These are phyloP conservation scores for Meandrina meandrites DNA, from an alignment of 92 coral and sea anemone species.

Conservation along the genomic window DNA sequence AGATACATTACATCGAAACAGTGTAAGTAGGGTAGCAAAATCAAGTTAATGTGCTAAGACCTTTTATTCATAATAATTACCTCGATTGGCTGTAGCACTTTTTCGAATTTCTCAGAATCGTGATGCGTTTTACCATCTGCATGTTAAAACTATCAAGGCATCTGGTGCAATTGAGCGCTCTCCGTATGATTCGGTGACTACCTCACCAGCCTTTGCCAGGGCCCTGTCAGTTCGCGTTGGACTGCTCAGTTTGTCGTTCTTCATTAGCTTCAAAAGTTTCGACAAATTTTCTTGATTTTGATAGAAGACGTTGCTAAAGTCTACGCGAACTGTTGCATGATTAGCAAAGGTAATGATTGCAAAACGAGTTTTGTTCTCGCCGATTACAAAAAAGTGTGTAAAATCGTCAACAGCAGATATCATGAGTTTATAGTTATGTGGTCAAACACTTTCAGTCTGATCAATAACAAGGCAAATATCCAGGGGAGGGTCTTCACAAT, in stretches of 20 bases:
- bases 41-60: too few relatives aligned
- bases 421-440: neutral
- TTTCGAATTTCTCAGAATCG: neutral
- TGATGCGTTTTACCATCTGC: neutral
- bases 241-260: neutral
- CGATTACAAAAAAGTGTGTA: neutral
- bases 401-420: neutral
- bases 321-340: neutral
- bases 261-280: neutral
- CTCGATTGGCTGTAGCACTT: neutral
- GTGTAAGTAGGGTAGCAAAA: too few relatives aligned
- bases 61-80: neutral
- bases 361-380: neutral
- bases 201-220: neutral
- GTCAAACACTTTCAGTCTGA: neutral
- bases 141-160: neutral
- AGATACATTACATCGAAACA: too few relatives aligned
- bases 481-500: slow-evolving; percentile 18
- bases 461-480: slow-evolving; percentile 22
- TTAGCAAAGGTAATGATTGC: neutral
- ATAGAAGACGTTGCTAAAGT: neutral
- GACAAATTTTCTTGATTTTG: neutral
- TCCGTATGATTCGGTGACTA: neutral
- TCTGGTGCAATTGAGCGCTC: neutral
- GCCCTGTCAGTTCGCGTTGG: slow-evolving; percentile 12